Base-by-base conservation (phyloP, 1,140 invertebrate genomes). In the Rhagoletis zephyria region DNA sequence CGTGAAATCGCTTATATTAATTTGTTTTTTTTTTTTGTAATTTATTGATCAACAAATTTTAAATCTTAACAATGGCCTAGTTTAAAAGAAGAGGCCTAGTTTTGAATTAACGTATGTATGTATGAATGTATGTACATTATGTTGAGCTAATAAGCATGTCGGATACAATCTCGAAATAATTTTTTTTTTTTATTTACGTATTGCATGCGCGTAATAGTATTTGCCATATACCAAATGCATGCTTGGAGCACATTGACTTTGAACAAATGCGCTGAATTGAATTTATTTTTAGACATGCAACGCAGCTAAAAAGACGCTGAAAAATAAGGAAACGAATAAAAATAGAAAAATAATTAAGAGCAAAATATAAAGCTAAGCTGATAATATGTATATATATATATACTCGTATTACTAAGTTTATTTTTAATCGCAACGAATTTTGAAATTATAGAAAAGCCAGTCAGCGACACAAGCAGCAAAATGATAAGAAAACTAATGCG, bases 191-290 rank as follows among this genome's bases (percentile, higher is more conserved):
- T 30, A 30, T 30, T 45, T 81, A 81, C 4, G 56, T 81, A 56
- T 56, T 51, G 45, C 3, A 9, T 19, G 1, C 7, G 12, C 16
- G 48, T 30, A 51, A 12, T 10, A 59, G 3, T n/a, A 56, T 56
- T 81, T 81, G 45, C 30, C 30, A 30, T 81, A 56, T 14, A 30
- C 48, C 14, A 12, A 30, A 5, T 5, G 19, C 48, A 16, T 56
- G 19, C 14, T 81, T 56, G n/a, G n/a, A 81, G 74, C 74, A 12
- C 74, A 81, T 48, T 81, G 74, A 59, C 74, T 81, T 81, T 81
- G 48, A 81, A 59, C n/a, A 81, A 30, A 59, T 56, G 67, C 4
- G 40, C 42, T 45, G 42, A 59, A 81, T 56, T 14, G 16, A 81
- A 67, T 7, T 48, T 81, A 81, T 81, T 56, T 81, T 51, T 81